Percentiles rank a stretch among this genome's conserved stretches.
Evolutionary conservation across 2,797 vertebrate species (phyloP).

Genomic region (Florisuga fusca): DNA sequence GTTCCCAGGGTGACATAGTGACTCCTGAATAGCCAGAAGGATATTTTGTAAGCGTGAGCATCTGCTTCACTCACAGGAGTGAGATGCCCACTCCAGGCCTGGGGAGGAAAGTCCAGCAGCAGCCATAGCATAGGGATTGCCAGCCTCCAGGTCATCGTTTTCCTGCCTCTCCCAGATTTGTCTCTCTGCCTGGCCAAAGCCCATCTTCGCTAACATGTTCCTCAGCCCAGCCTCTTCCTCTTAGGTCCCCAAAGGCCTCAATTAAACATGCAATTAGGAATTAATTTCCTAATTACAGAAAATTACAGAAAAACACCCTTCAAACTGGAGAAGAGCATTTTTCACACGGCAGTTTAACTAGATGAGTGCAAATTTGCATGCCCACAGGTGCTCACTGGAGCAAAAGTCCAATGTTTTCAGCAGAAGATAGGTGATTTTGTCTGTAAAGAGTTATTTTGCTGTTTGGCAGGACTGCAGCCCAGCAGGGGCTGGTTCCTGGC

Average conservation of each 20-base stretch:
- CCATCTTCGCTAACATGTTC: neutral
- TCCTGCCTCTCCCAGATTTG: neutral
- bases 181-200: neutral
- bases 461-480: too few relatives aligned
- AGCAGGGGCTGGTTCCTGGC: too few relatives aligned
- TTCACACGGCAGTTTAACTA: neutral
- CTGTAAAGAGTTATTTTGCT: neutral
- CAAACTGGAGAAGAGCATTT: neutral
- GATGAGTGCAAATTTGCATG: neutral
- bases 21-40: neutral
- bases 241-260: neutral
- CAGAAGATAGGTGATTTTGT: neutral
- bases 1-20: neutral
- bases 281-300: too few relatives aligned
- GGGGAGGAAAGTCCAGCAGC: neutral
- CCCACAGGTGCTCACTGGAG: neutral
- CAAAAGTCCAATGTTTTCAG: neutral
- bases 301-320: neutral
- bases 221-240: neutral
- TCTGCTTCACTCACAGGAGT: fast-evolving
- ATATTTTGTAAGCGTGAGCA: neutral
- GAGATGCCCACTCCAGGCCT: neutral
- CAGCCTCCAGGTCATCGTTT: neutral
- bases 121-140: neutral
- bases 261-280: neutral